These are phyloP conservation scores for Brachyhypopomus occidentalis DNA, from an alignment of 2,113 vertebrate genomes.

Conservation along the genomic window DNA sequence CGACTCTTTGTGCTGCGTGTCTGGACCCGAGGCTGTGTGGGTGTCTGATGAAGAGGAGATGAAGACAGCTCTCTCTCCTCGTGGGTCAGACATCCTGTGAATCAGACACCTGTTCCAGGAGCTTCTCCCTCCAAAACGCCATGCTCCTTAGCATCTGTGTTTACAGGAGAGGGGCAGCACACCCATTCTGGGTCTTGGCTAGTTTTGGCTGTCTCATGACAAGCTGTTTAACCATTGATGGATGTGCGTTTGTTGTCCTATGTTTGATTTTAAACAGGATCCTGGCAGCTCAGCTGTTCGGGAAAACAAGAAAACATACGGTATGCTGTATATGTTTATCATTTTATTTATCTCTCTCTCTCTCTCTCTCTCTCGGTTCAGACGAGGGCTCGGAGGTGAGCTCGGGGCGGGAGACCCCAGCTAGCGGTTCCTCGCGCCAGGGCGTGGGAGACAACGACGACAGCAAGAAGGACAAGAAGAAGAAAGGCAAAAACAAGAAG, in stretches of 20 bases:
- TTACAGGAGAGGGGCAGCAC: background rate
- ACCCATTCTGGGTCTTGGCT: background rate
- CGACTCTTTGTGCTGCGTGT: background rate
- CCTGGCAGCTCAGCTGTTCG: background rate
- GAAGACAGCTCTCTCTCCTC: constrained; percentile 15
- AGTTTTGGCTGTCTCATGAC: background rate
- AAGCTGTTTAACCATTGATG: background rate
- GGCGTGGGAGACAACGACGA: constrained; percentile 72
- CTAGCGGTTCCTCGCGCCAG: constrained; percentile 76
- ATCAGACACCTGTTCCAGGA: constrained; percentile 46
- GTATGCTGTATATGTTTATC: background rate
- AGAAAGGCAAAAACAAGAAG: constrained; percentile 77
- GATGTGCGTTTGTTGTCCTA: background rate
- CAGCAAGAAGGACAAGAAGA: constrained; percentile 73
- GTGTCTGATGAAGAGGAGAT: constrained; percentile 17
- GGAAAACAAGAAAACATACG: too few species aligned
- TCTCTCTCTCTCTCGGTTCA: constrained; percentile 51
- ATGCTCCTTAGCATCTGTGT: too few species aligned
- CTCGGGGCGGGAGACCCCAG: constrained; percentile 84
- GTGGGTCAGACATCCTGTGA: constrained; percentile 12
- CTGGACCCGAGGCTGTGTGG: background rate
- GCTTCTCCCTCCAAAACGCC: too few species aligned
- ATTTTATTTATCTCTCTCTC: background rate
- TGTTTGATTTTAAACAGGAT: too few species aligned
- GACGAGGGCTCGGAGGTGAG: constrained; percentile 89